Evolutionary conservation across 2,113 vertebrate species (phyloP).

Genomic region (Brevimyrus niger): DNA sequence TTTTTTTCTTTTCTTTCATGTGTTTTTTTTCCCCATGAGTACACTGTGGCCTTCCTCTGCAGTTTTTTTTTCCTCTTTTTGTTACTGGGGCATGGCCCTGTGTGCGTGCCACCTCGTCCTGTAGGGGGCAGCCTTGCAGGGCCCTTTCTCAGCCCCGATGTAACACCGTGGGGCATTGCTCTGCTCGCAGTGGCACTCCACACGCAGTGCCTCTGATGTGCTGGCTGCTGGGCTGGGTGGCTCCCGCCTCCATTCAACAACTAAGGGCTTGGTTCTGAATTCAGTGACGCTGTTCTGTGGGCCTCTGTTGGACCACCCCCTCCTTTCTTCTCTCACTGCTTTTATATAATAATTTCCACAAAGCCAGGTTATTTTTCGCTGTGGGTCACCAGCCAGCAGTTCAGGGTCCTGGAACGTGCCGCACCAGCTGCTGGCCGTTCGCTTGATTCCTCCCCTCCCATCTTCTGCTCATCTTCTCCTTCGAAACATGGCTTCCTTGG

Average conservation of each 20-base stretch:
- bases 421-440: background rate
- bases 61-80: too few relatives aligned
- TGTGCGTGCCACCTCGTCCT: background rate
- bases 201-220: background rate
- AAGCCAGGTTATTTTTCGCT: background rate
- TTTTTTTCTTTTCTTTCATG: background rate
- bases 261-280: background rate
- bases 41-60: background rate
- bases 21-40: background rate
- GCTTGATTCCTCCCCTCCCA: background rate
- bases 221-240: background rate
- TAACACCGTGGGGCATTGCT: background rate
- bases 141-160: background rate
- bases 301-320: background rate
- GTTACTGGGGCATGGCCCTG: background rate
- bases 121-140: background rate
- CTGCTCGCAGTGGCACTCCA: background rate
- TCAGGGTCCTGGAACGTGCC: background rate
- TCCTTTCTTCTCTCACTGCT: background rate
- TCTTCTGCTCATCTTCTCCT: background rate
- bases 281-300: background rate
- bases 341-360: background rate
- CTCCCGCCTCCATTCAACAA: background rate
- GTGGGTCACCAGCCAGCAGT: background rate
- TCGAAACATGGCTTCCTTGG: background rate